Evolutionary conservation across 2,113 vertebrate genomes (phyloP).

Genomic region (Aegotheles bennettii): DNA sequence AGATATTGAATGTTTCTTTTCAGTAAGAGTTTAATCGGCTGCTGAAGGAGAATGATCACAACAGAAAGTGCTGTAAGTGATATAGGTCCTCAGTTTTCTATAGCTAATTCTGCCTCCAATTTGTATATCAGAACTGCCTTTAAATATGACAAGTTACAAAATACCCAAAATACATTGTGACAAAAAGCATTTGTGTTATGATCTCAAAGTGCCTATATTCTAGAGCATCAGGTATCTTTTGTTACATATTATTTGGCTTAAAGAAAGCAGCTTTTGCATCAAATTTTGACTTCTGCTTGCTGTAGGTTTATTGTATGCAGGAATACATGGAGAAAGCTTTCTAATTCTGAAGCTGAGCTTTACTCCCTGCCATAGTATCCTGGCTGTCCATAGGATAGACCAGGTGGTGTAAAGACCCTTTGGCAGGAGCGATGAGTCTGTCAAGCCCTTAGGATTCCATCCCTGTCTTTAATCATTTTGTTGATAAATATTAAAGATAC

Average conservation of each 20-base stretch:
- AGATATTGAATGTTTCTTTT: background rate
- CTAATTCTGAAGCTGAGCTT: background rate
- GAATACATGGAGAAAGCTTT: background rate
- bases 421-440: background rate
- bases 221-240: background rate
- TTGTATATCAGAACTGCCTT: background rate
- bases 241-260: background rate
- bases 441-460: background rate
- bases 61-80: background rate
- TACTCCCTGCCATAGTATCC: background rate
- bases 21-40: background rate
- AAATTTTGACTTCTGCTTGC: background rate
- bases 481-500: background rate
- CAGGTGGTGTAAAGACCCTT: slow-evolving; percentile 2
- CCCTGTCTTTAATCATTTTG: background rate
- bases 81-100: background rate
- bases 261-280: background rate
- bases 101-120: background rate
- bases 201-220: background rate
- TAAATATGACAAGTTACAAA: background rate
- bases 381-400: background rate
- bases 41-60: background rate
- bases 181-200: background rate
- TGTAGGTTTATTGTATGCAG: background rate
- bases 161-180: background rate